Base-by-base conservation (phyloP, 2,113 vertebrate genomes). In the Regulus satrapa region DNA sequence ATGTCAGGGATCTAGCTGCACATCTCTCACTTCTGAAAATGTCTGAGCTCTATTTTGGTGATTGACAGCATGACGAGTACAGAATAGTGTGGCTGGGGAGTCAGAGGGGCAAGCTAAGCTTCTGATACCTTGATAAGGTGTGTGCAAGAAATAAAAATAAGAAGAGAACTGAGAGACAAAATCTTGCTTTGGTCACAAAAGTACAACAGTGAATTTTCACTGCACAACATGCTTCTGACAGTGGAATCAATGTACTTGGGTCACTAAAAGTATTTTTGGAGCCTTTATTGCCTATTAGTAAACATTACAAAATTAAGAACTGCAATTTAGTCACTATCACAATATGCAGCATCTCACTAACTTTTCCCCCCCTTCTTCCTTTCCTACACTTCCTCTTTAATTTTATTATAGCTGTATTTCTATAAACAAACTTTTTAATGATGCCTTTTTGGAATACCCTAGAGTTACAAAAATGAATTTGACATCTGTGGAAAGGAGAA, bases 1-100 rank as follows among this genome's bases (percentile, higher is more conserved):
- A 88, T 88, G 79, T 73, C 69, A 93, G 78, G 88, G 92, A 43
- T 69, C 17, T 83, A 88, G 61, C 68, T 91, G 88, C 77, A 72
- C 28, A 28, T 74, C 68, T 88, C 74, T 95, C 36, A 31, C 43
- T 89, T 91, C 54, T 49, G 94, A 74, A 91, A 88, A 49, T 28
- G 62, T 96, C 85, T 32, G 54, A 90, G 89, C 34, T 83, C 23
- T 62, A 14, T 79, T 92, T 59, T 83, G 48, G 62, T 94, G 94
- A 89, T n/a, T 89, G 90, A 51, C 66, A 86, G 41, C 52, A 59
- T 10, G 21, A 85, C 41, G 56, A 76, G 71, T 63, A 56, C 59
- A 88, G 59, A 73, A 52, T 34, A 55, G 34, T 66, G 48, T 81
- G 59, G 32, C 29, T 6, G 10, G 24, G 29, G 40, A 66, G 51